phyloP scores from a whole-genome alignment of 2,797 vertebrate genomes.

The Hipposideros larvatus region DNA sequence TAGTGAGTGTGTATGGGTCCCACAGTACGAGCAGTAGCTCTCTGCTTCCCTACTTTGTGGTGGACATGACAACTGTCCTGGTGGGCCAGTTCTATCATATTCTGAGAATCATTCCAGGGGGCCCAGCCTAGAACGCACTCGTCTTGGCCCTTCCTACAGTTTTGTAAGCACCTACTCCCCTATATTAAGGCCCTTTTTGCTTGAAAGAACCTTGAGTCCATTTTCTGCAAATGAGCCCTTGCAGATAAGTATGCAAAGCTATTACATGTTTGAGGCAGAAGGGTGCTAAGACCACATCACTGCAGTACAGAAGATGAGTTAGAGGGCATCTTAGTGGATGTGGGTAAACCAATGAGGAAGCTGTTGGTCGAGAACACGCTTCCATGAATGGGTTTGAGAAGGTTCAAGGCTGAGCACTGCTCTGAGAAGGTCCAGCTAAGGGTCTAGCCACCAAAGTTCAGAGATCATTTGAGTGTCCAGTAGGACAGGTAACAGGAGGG shows the following conservation, averaged over 20 bases:
- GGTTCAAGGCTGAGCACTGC: neutral
- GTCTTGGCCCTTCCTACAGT: neutral
- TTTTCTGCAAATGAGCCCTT: neutral
- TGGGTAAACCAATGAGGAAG: neutral
- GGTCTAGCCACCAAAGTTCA: neutral
- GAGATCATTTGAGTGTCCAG: neutral
- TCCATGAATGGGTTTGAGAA: neutral
- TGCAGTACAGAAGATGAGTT: neutral
- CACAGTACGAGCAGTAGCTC: neutral
- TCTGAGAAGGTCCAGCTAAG: neutral
- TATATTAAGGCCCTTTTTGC: neutral
- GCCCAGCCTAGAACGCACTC: neutral
- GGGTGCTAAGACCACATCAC: neutral
- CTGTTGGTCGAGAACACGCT: neutral
- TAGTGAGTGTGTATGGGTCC: neutral
- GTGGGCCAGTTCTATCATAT: neutral
- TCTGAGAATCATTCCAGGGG: neutral
- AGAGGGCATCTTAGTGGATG: neutral
- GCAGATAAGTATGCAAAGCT: neutral
- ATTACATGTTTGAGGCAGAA: neutral
- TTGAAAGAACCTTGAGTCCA: neutral
- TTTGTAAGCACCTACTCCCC: neutral
- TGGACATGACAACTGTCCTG: neutral
- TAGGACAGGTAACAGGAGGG: neutral
- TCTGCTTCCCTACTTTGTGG: neutral